A percentile compares a stretch with the other conserved stretches of the same genome.
Conservation (phyloP, 2,888 invertebrate genomes). For the Luffia ferchaultella region DNA sequence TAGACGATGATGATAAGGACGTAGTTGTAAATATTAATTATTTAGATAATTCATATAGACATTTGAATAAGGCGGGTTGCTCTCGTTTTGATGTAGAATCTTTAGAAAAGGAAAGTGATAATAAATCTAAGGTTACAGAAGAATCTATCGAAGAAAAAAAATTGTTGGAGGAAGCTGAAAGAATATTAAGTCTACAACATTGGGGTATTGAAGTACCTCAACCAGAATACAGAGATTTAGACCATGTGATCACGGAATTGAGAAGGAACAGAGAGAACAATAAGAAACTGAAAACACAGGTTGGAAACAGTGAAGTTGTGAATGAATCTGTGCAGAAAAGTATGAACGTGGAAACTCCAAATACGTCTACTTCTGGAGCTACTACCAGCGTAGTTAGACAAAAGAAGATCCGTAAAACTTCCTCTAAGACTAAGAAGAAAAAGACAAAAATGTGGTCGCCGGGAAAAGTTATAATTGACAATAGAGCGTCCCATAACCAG, state of each 20-base stretch:
- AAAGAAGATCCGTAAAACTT: not conserved
- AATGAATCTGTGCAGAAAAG: not conserved
- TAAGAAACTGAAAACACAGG: slow-evolving; percentile 26
- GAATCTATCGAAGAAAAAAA: slow-evolving; percentile 18
- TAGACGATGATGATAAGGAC: slow-evolving; percentile 20
- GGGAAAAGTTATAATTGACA: slow-evolving; percentile 47
- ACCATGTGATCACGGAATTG: slow-evolving; percentile 42
- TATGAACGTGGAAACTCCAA: slow-evolving; percentile 10
- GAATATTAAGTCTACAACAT: slow-evolving; percentile 28
- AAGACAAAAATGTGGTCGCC: slow-evolving; percentile 51
- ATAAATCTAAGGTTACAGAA: slow-evolving; percentile 8
- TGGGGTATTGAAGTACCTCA: slow-evolving; percentile 31
- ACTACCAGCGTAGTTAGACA: not conserved
- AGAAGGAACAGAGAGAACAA: slow-evolving; percentile 35
- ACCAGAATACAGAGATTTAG: slow-evolving; percentile 37
- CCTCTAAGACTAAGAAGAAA: slow-evolving; percentile 38
- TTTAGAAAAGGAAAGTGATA: slow-evolving; percentile 17
- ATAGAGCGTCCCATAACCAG: slow-evolving; percentile 30
- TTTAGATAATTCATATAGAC: slow-evolving; percentile 32
- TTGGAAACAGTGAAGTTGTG: slow-evolving; percentile 16
- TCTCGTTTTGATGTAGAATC: slow-evolving; percentile 24
- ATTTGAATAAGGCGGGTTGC: slow-evolving; percentile 47
- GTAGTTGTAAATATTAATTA: slow-evolving; percentile 47
- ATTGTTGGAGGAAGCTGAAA: slow-evolving; percentile 20
- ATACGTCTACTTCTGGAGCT: not conserved